Percentiles rank a stretch among this genome's conserved stretches.
phyloP scores from a whole-genome alignment of 2,113 vertebrate genomes.

The Campylomormyrus numenius region DNA sequence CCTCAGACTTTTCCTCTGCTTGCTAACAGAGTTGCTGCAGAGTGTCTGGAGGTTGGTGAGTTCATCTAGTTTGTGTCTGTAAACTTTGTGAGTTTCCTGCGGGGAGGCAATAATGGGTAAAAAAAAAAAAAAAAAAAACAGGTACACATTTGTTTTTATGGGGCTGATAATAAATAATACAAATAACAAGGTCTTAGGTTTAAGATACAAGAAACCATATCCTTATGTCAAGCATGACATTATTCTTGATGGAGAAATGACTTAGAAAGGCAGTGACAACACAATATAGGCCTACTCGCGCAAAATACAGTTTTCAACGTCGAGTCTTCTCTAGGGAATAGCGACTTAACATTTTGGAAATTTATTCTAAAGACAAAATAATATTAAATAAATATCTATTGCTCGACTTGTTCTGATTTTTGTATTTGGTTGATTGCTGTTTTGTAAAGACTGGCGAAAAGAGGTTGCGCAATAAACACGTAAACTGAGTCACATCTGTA shows the following conservation, averaged over 20 bases:
- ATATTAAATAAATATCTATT: background rate
- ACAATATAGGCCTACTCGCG: background rate
- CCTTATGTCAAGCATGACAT: background rate
- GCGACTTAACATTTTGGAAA: background rate
- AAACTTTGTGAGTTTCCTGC: conserved; percentile 88
- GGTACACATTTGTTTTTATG: background rate
- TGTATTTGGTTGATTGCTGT: background rate
- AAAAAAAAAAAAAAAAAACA: background rate
- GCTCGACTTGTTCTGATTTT: background rate
- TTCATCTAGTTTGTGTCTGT: conserved; percentile 88
- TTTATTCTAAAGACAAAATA: background rate
- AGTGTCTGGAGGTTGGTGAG: conserved; percentile 74
- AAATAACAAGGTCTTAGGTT: background rate
- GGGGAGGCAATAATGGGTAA: background rate
- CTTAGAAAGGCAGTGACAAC: background rate
- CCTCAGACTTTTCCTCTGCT: conserved; percentile 76
- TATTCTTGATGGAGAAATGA: background rate
- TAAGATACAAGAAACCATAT: background rate
- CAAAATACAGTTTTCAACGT: background rate
- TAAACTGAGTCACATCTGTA: background rate
- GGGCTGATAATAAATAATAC: background rate
- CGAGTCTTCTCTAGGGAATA: background rate
- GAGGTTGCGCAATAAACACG: background rate
- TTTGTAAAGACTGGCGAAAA: background rate
- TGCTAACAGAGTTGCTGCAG: conserved; percentile 76